These are phyloP conservation scores for Plectropomus leopardus DNA, from an alignment of 2,113 vertebrate genomes.

Conservation along the genomic window DNA sequence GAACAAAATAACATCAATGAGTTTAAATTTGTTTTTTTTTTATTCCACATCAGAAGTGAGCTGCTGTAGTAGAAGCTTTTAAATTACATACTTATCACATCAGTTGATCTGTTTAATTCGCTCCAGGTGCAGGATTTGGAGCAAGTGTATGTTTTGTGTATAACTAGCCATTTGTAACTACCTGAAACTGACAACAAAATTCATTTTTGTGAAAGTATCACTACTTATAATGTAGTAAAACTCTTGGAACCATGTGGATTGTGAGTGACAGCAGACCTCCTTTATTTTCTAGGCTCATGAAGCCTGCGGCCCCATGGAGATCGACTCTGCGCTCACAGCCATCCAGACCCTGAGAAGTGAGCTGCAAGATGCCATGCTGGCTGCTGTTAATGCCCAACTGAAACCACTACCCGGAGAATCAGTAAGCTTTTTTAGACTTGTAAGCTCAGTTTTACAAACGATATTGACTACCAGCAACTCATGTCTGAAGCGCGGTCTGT, in stretches of 20 bases:
- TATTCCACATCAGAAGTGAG: neutral
- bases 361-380: constrained; percentile 95
- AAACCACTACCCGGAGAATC: constrained; percentile 97
- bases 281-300: constrained; percentile 91
- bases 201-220: neutral
- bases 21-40: neutral
- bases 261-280: neutral
- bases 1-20: neutral
- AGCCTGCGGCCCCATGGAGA: constrained; percentile 98
- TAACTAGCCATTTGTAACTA: neutral
- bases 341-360: constrained; percentile 95
- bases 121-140: too few relatives aligned
- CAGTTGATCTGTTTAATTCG: too few relatives aligned
- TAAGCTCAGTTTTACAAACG: too few relatives aligned
- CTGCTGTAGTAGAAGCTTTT: too few relatives aligned
- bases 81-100: too few relatives aligned
- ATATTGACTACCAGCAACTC: neutral
- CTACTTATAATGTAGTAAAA: neutral
- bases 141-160: neutral
- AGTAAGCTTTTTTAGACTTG: constrained; percentile 74
- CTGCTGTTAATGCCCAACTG: constrained; percentile 89
- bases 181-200: neutral
- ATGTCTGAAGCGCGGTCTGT: neutral
- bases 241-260: neutral
- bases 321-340: constrained; percentile 94